These are phyloP conservation scores for Orchesella cincta DNA, from an alignment of 1,140 invertebrate genomes.

Conservation along the genomic window DNA sequence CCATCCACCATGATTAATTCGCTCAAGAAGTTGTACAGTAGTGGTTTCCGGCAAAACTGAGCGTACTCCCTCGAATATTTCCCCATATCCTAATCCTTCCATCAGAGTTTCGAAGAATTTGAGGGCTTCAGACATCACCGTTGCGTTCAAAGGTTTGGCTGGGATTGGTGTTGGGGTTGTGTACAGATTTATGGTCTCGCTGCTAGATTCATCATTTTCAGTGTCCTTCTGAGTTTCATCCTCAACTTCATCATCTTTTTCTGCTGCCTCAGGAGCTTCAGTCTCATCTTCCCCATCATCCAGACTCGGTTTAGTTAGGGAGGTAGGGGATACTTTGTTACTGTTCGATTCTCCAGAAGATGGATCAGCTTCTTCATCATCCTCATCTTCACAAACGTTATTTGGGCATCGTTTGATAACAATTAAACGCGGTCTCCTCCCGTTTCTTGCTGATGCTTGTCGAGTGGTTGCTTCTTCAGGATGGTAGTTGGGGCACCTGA, in stretches of 20 bases:
- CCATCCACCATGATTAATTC: constrained; percentile 49
- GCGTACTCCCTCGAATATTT: constrained; percentile 42
- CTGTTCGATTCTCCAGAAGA: neutral
- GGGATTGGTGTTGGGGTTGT: neutral
- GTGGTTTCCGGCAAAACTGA: constrained; percentile 45
- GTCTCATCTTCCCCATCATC: constrained; percentile 18
- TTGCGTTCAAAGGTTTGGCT: constrained; percentile 46
- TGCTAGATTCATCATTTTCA: constrained; percentile 18
- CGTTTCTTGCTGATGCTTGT: constrained; percentile 33
- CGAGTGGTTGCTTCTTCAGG: neutral
- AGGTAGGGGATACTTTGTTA: neutral
- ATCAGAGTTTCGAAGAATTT: constrained; percentile 45
- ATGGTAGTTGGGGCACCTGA: constrained; percentile 36
- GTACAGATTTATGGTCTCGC: constrained; percentile 36
- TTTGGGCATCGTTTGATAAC: constrained; percentile 38
- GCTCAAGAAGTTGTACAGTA: constrained; percentile 45
- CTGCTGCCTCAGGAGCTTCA: neutral
- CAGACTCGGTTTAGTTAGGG: constrained; percentile 1
- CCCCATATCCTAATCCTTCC: constrained; percentile 42
- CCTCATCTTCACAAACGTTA: constrained; percentile 23
- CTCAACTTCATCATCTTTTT: constrained; percentile 2
- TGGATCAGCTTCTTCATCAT: constrained; percentile 20
- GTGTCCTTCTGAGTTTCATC: constrained; percentile 7
- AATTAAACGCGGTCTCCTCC: constrained; percentile 43
- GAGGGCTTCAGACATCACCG: constrained; percentile 48